These are phyloP conservation scores for Syritta pipiens DNA, from an alignment of 2,888 invertebrate genomes.

Conservation along the genomic window DNA sequence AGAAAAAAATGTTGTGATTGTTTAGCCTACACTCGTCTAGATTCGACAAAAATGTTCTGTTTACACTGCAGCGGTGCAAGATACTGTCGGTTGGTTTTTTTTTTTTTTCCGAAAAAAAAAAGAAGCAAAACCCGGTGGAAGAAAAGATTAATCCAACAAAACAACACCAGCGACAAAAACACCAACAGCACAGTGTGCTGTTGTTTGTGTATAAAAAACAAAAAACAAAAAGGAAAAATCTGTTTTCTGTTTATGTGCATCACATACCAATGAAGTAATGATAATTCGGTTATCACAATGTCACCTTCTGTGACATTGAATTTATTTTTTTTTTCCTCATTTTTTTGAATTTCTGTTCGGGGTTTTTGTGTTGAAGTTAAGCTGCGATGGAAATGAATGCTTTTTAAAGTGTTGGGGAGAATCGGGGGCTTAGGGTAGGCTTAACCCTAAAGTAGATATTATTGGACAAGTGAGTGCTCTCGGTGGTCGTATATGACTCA, in stretches of 20 bases:
- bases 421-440: no score
- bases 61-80: slow-evolving; percentile 7
- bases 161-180: neutral
- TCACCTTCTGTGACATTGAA: slow-evolving; percentile 59
- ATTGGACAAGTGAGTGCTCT: no score
- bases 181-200: neutral
- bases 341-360: no score
- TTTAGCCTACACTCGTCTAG: slow-evolving; percentile 5
- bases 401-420: no score
- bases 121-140: no score
- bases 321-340: slow-evolving; percentile 8
- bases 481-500: no score
- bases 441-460: no score
- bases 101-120: neutral
- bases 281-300: slow-evolving; percentile 58
- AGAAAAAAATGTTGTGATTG: slow-evolving; percentile 1
- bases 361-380: no score
- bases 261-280: slow-evolving; percentile 41
- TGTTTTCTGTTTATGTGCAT: slow-evolving; percentile 42
- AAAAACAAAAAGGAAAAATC: neutral
- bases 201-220: neutral
- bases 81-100: slow-evolving; percentile 1
- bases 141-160: neutral
- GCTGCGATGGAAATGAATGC: no score
- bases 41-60: slow-evolving; percentile 6